Conservation (phyloP, 2,888 invertebrate species). For the Steinernema scapterisci region DNA sequence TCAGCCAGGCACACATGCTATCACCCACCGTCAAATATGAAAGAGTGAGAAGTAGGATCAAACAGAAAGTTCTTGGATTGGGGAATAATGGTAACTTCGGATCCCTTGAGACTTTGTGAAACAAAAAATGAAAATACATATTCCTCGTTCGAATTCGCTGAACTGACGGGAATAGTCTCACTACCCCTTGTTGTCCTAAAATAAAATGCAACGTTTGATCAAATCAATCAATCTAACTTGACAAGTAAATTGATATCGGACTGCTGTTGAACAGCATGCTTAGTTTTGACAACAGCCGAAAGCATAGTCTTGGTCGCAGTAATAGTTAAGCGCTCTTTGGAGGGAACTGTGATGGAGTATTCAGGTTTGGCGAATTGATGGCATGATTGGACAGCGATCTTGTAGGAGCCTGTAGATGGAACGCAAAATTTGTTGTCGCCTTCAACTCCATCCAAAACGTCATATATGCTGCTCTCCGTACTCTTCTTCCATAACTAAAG, state of each 20-base stretch:
- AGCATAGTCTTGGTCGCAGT: background rate
- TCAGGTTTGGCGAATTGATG: constrained; percentile 33
- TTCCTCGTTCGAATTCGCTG: background rate
- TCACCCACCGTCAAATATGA: constrained; percentile 46
- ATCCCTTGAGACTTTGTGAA: background rate
- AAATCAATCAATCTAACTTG: background rate
- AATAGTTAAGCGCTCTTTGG: background rate
- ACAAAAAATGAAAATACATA: constrained; percentile 2
- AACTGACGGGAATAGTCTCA: background rate
- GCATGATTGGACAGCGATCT: constrained; percentile 35
- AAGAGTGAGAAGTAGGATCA: constrained; percentile 45
- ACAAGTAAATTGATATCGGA: background rate
- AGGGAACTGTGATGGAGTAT: background rate
- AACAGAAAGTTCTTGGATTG: constrained; percentile 55
- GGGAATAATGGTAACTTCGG: constrained; percentile 30
- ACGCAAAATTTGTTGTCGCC: constrained; percentile 36
- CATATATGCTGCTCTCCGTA: background rate
- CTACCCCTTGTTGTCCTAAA: background rate
- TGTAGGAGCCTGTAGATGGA: constrained; percentile 36
- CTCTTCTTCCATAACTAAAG: constrained; percentile 36
- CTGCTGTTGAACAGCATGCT: background rate
- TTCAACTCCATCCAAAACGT: background rate
- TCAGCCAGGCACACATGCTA: background rate
- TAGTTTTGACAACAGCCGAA: background rate
- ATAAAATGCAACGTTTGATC: background rate